phyloP scores from a whole-genome alignment of 2,113 vertebrate species.

The Dryoscopus gambensis region DNA sequence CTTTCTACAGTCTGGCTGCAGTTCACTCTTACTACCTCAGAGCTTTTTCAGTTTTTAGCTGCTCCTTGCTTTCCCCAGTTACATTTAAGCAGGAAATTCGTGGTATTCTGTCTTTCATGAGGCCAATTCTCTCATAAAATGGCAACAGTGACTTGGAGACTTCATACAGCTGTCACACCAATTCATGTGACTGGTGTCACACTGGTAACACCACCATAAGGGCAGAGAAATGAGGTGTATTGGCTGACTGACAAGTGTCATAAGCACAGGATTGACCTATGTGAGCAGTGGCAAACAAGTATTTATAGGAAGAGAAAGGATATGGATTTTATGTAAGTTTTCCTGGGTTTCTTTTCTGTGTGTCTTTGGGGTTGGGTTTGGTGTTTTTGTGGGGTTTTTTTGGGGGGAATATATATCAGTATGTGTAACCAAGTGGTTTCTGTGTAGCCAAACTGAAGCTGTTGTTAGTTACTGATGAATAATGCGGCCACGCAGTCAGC shows the following conservation, averaged over 20 bases:
- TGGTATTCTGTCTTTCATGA: background rate
- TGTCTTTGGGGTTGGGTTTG: background rate
- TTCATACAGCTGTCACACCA: background rate
- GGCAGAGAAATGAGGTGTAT: background rate
- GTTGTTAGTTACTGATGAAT: background rate
- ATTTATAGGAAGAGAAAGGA: background rate
- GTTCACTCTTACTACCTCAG: background rate
- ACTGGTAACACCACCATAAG: fast-evolving
- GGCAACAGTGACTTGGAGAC: background rate
- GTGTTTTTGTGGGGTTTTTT: background rate
- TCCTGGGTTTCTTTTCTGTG: background rate
- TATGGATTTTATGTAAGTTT: background rate
- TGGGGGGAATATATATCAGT: fast-evolving
- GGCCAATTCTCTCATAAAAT: background rate
- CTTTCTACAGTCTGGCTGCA: background rate
- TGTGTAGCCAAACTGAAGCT: background rate
- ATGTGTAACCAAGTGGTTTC: background rate
- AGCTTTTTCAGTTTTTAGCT: background rate
- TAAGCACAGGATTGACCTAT: background rate
- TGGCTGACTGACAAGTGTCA: background rate
- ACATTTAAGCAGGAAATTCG: background rate
- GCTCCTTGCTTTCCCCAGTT: background rate
- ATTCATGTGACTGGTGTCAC: background rate
- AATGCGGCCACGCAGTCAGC: background rate
- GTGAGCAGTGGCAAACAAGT: background rate